These are phyloP conservation scores for Darevskia mixta DNA, from an alignment of 2,797 vertebrate species.

Conservation along the genomic window DNA sequence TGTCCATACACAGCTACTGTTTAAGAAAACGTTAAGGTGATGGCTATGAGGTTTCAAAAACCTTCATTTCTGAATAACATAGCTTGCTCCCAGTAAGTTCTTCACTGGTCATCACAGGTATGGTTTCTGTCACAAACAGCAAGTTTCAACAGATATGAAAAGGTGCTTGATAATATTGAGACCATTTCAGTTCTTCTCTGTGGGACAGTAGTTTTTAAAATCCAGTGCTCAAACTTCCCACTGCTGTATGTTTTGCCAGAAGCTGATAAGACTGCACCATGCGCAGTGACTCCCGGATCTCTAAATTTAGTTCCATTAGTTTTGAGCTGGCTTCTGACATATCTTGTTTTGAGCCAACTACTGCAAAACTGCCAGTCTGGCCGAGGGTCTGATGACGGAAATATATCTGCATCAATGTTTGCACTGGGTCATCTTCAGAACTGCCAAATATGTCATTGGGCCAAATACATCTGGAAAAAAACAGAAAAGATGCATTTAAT, in stretches of 20 bases:
- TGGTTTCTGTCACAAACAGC: slow-evolving; percentile 36
- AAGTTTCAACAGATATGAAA: slow-evolving; percentile 62
- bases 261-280: slow-evolving; percentile 86
- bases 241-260: slow-evolving; percentile 75
- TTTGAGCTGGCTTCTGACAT: slow-evolving; percentile 92
- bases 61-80: slow-evolving; percentile 45
- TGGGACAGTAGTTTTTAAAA: slow-evolving; percentile 84
- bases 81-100: slow-evolving; percentile 57
- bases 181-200: slow-evolving; percentile 53
- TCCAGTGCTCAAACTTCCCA: slow-evolving; percentile 84
- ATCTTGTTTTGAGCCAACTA: slow-evolving; percentile 92
- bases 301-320: slow-evolving; percentile 97
- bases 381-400: slow-evolving; percentile 98
- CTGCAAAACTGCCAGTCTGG: slow-evolving; percentile 93
- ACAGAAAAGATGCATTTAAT: slow-evolving; percentile 43
- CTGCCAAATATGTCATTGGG: slow-evolving; percentile 96
- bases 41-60: slow-evolving; percentile 44
- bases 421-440: slow-evolving; percentile 90
- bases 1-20: slow-evolving; percentile 62
- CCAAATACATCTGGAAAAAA: slow-evolving; percentile 89
- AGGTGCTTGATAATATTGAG: slow-evolving; percentile 76
- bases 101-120: slow-evolving; percentile 35
- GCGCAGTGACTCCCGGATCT: slow-evolving; percentile 94
- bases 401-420: slow-evolving; percentile 95
- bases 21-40: slow-evolving; percentile 73